A percentile compares a stretch with the other conserved stretches of the same genome.
These are phyloP conservation scores for Fissipunctia ypsillon DNA, from an alignment of 2,888 invertebrate genomes.

Conservation along the genomic window DNA sequence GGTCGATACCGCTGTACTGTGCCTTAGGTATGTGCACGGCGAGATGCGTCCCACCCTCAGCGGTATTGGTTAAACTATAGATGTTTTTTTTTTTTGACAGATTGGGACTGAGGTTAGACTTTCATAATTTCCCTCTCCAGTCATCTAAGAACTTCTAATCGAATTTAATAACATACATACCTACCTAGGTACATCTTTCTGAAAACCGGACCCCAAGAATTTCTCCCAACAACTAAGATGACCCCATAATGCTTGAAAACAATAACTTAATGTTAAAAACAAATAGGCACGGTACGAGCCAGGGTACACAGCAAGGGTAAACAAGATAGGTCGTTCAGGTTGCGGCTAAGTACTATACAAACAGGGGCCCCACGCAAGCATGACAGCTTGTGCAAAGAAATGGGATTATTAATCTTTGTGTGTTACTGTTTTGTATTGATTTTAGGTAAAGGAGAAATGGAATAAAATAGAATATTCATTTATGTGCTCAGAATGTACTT, in stretches of 20 bases:
- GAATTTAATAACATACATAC: too few species aligned
- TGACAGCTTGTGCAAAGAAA: slow-evolving; percentile 39
- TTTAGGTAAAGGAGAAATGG: background rate
- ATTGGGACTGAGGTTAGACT: too few species aligned
- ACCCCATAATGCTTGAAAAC: slow-evolving; percentile 33
- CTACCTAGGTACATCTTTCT: too few species aligned
- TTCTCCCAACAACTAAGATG: background rate
- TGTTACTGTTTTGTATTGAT: slow-evolving; percentile 14
- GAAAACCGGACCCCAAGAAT: background rate
- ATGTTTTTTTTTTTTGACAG: too few species aligned
- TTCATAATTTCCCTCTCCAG: too few species aligned
- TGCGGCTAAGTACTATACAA: slow-evolving; percentile 52
- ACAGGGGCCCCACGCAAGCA: slow-evolving; percentile 45
- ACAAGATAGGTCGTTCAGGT: slow-evolving; percentile 54
- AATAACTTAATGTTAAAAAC: slow-evolving; percentile 42
- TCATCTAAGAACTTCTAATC: too few species aligned
- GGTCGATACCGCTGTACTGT: too few species aligned
- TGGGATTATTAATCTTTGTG: slow-evolving; percentile 27
- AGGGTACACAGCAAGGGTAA: slow-evolving; percentile 33
- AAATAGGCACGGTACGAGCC: slow-evolving; percentile 39
- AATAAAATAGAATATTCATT: too few species aligned
- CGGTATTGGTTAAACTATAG: too few species aligned
- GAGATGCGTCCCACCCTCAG: too few species aligned
- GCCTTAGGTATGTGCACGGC: too few species aligned
- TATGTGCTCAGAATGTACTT: too few species aligned